These are phyloP conservation scores for Carassius carassius DNA, from an alignment of 2,113 vertebrate species.

Conservation along the genomic window DNA sequence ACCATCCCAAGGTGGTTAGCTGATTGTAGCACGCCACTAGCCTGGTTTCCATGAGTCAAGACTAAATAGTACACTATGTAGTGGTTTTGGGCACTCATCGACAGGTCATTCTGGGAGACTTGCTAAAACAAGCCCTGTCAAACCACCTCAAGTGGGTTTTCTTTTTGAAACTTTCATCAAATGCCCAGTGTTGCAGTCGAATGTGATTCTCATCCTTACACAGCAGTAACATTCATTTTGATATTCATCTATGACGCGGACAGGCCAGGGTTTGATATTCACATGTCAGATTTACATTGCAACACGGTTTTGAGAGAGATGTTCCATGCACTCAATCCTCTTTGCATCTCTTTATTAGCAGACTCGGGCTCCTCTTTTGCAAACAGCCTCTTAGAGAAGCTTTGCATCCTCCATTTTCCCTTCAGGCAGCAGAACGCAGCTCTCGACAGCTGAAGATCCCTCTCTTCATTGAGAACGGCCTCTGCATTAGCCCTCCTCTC, in stretches of 20 bases:
- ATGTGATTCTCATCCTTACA: neutral
- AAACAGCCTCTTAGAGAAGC: conserved; percentile 27
- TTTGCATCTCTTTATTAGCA: neutral
- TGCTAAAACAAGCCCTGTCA: neutral
- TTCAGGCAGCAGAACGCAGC: conserved; percentile 69
- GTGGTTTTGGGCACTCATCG: too few species aligned
- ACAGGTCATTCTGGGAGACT: too few species aligned
- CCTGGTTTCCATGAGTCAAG: neutral
- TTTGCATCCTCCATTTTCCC: conserved; percentile 28
- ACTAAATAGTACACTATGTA: too few species aligned
- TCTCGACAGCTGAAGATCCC: conserved; percentile 45
- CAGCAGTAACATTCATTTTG: neutral
- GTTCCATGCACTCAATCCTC: conserved; percentile 4
- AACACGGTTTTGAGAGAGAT: neutral
- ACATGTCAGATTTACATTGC: neutral
- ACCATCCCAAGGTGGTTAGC: neutral
- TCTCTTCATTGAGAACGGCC: conserved; percentile 77
- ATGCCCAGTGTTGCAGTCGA: neutral
- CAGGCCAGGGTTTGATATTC: neutral
- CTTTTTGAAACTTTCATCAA: neutral
- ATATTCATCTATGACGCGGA: neutral
- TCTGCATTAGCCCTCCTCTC: conserved; percentile 67
- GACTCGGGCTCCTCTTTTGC: neutral
- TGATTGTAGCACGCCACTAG: neutral
- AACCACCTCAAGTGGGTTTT: neutral